A percentile compares a stretch with the other conserved stretches of the same genome.
Evolutionary conservation across 1,140 invertebrate genomes (phyloP).

Genomic region (Heliconius nattereri): DNA sequence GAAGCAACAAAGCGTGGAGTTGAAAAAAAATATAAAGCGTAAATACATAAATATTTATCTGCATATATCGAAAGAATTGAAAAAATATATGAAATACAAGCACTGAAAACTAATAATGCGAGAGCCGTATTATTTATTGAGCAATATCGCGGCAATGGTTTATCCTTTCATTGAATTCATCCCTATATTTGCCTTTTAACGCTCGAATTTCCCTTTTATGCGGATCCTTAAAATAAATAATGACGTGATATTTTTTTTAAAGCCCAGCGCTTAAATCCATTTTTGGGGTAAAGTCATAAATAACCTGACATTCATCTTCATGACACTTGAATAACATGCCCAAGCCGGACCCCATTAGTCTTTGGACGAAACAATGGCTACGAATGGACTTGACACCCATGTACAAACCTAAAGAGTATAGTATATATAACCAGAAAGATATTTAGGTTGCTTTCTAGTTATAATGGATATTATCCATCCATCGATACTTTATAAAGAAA

Average conservation of each 20-base stretch:
- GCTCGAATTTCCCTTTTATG: conserved; percentile 19
- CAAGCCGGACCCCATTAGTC: conserved; percentile 65
- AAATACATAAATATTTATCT: too few relatives aligned
- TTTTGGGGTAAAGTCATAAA: conserved; percentile 65
- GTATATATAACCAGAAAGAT: background rate
- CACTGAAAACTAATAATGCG: conserved; percentile 11
- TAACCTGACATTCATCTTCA: conserved; percentile 74
- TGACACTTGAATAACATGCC: conserved; percentile 73
- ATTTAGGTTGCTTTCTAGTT: background rate
- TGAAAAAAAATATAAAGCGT: too few relatives aligned
- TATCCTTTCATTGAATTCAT: conserved; percentile 18
- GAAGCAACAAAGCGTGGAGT: too few relatives aligned
- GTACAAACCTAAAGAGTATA: background rate
- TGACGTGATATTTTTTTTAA: conserved; percentile 25
- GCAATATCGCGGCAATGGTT: conserved; percentile 11
- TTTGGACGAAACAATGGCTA: conserved; percentile 68
- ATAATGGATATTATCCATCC: background rate
- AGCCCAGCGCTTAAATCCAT: conserved; percentile 29
- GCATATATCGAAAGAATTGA: background rate
- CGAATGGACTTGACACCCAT: conserved; percentile 49
- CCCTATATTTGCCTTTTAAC: conserved; percentile 14
- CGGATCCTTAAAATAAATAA: conserved; percentile 29
- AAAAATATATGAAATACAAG: background rate
- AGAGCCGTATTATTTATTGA: conserved; percentile 9
- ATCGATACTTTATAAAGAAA: too few relatives aligned